Evolutionary conservation across 1,140 invertebrate species (phyloP).

Genomic region (Caenorhabditis inopinata): DNA sequence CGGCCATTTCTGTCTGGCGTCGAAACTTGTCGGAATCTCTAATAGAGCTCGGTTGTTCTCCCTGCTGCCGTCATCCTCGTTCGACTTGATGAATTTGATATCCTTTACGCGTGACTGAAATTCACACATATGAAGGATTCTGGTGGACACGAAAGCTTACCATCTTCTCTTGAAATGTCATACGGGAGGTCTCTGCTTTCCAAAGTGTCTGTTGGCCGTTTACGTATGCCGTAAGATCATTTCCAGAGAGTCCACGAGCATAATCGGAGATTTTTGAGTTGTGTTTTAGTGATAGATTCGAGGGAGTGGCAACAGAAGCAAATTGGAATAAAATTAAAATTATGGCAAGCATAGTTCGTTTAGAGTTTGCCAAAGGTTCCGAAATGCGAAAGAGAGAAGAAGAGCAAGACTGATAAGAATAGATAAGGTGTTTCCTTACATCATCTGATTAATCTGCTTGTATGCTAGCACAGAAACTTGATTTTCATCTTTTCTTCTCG

Average conservation of each 20-base stretch:
- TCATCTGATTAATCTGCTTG: neutral
- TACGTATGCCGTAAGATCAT: neutral
- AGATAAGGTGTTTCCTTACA: neutral
- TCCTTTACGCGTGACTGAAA: neutral
- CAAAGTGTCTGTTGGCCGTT: neutral
- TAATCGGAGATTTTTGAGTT: neutral
- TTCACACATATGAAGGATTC: neutral
- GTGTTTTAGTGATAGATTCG: neutral
- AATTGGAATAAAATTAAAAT: neutral
- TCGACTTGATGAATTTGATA: neutral
- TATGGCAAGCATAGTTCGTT: neutral
- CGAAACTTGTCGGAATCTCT: neutral
- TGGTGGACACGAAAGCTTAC: neutral
- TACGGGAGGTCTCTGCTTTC: conserved; percentile 1
- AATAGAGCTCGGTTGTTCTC: neutral
- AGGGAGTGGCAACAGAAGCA: neutral
- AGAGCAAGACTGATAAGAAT: neutral
- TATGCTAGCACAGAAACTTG: no score
- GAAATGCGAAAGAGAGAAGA: neutral
- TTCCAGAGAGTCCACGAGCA: neutral
- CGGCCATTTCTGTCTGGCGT: conserved; percentile 16
- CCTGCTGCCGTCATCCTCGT: neutral
- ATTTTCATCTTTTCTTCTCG: no score
- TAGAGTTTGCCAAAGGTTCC: neutral
- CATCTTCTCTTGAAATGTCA: conserved; percentile 27